Evolutionary conservation across 2,113 vertebrate genomes (phyloP).

Genomic region (Urocolius indicus): DNA sequence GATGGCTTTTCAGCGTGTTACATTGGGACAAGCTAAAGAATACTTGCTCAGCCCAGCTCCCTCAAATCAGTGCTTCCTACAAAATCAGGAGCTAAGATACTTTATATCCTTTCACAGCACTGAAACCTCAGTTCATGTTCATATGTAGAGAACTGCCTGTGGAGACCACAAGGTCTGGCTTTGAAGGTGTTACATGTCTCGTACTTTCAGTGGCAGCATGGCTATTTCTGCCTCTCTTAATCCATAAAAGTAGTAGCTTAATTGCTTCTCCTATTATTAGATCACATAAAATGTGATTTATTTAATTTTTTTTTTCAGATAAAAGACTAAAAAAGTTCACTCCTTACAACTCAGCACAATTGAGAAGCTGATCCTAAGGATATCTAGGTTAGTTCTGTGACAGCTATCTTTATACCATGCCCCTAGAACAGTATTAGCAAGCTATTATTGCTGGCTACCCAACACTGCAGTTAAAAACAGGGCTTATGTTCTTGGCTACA

Average conservation of each 20-base stretch:
- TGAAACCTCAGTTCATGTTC: neutral
- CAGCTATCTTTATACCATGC: neutral
- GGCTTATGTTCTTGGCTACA: neutral
- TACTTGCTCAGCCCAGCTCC: neutral
- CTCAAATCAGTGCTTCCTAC: neutral
- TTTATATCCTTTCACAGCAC: neutral
- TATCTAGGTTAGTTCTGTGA: neutral
- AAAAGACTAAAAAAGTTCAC: neutral
- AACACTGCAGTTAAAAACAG: neutral
- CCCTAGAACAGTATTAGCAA: neutral
- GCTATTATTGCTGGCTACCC: neutral
- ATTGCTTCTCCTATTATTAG: neutral
- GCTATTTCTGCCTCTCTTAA: neutral
- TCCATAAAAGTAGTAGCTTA: neutral
- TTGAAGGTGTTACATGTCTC: neutral
- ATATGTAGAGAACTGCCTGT: neutral
- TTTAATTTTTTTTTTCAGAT: neutral
- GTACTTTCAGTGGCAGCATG: neutral
- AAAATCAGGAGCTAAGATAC: neutral
- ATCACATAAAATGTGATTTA: neutral
- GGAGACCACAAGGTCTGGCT: neutral
- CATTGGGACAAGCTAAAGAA: neutral
- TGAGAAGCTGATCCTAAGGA: neutral
- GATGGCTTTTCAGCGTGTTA: neutral
- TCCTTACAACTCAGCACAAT: neutral